Evolutionary conservation across 2,797 vertebrate species (phyloP).

Genomic region (Labroides dimidiatus): DNA sequence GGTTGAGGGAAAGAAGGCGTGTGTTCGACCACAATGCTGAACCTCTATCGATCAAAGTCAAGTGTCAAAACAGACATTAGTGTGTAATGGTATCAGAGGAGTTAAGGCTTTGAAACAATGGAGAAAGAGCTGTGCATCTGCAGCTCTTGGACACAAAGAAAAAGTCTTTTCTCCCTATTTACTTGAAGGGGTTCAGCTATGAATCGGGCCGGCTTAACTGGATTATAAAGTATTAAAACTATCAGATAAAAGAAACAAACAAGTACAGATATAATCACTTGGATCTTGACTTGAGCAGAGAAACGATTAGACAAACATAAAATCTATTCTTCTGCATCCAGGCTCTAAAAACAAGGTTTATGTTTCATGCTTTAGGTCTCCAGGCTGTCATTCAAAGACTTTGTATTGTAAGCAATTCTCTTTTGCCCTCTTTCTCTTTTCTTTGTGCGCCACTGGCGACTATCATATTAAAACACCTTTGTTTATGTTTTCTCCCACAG

Average conservation of each 20-base stretch:
- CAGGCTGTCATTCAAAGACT: constrained; percentile 71
- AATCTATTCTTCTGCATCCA: constrained; percentile 50
- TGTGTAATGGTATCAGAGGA: constrained; percentile 58
- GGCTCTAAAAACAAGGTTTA: constrained; percentile 58
- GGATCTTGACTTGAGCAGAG: constrained; percentile 28
- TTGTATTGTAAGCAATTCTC: constrained; percentile 79
- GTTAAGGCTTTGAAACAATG: constrained; percentile 53
- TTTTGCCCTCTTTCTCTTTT: constrained; percentile 49
- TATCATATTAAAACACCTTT: constrained; percentile 76
- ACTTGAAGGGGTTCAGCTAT: constrained; percentile 14
- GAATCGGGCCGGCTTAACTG: constrained; percentile 12
- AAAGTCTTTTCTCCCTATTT: constrained; percentile 14
- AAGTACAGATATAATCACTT: constrained; percentile 30
- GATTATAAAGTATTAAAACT: constrained; percentile 41
- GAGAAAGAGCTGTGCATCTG: not conserved
- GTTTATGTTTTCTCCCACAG: constrained; percentile 71
- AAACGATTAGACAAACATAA: constrained; percentile 39
- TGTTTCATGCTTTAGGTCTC: constrained; percentile 59
- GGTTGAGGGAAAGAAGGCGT: constrained; percentile 68
- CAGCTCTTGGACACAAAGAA: constrained; percentile 2
- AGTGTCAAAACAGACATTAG: constrained; percentile 80
- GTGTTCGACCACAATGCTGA: constrained; percentile 73
- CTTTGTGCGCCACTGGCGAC: constrained; percentile 70
- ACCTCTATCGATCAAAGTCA: constrained; percentile 82
- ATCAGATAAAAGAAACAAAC: constrained; percentile 8